Evolutionary conservation across 2,797 vertebrate genomes (phyloP).

Genomic region (Synaphobranchus kaupii): DNA sequence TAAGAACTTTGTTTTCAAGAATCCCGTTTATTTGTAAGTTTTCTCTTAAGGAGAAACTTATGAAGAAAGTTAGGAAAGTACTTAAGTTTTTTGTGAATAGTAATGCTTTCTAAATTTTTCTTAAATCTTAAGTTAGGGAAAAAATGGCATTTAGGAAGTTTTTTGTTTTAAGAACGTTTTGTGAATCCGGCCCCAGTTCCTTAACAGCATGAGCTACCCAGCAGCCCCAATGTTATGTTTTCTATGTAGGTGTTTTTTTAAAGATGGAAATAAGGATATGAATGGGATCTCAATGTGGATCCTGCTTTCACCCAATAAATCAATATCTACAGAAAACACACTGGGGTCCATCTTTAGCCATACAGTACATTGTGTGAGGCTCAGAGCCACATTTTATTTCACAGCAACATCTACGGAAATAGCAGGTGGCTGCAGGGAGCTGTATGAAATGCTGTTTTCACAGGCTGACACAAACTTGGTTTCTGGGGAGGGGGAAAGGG

Average conservation of each 20-base stretch:
- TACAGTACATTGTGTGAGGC: not conserved
- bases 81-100: too few relatives aligned
- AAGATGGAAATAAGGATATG: conserved; percentile 82
- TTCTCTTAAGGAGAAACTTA: too few relatives aligned
- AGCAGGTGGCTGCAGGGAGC: conserved; percentile 5
- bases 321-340: conserved; percentile 21
- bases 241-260: not conserved
- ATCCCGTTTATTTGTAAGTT: too few relatives aligned
- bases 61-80: too few relatives aligned
- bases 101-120: too few relatives aligned
- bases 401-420: not conserved
- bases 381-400: conserved; percentile 16
- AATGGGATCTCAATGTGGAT: conserved; percentile 74
- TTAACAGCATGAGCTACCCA: not conserved
- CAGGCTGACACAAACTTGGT: conserved; percentile 2
- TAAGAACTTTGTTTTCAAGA: too few relatives aligned
- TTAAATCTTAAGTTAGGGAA: too few relatives aligned
- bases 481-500: not conserved
- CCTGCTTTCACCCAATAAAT: conserved; percentile 25
- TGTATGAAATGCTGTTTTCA: conserved; percentile 3
- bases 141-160: too few relatives aligned
- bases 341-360: conserved; percentile 9
- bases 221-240: not conserved
- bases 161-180: too few relatives aligned
- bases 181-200: too few relatives aligned